phyloP scores from a whole-genome alignment of 2,113 vertebrate genomes.

The Rhinogobius similis region DNA sequence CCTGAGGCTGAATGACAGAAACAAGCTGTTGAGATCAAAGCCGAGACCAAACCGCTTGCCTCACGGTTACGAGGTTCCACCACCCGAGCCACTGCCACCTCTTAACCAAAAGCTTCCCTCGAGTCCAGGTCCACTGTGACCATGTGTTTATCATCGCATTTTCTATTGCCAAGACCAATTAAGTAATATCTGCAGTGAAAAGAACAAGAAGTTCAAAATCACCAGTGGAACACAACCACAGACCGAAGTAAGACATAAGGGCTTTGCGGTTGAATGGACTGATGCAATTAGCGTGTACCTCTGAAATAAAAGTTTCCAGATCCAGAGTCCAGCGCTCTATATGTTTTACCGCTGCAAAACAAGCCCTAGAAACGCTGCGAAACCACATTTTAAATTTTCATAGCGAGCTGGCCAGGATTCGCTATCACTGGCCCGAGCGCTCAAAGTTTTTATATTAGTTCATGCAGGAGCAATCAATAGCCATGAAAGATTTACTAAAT shows the following conservation, averaged over 20 bases:
- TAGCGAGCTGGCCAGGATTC: not conserved
- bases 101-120: not conserved
- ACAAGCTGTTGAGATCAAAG: too few relatives aligned
- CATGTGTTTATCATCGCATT: not conserved
- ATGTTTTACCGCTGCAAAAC: not conserved
- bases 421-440: not conserved
- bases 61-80: too few relatives aligned
- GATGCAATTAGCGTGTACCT: not conserved
- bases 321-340: not conserved
- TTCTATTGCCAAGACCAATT: not conserved
- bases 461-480: not conserved
- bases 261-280: not conserved
- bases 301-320: not conserved
- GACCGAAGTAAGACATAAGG: not conserved
- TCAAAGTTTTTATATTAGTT: not conserved
- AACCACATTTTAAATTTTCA: constrained; percentile 1
- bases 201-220: not conserved
- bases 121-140: not conserved
- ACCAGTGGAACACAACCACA: not conserved
- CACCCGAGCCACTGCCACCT: not conserved
- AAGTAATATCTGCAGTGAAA: not conserved
- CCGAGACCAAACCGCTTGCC: too few relatives aligned
- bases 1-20: too few relatives aligned
- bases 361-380: not conserved
- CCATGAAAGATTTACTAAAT: not conserved